phyloP scores from a whole-genome alignment of 2,888 invertebrate species.

The Tipula confusa region DNA sequence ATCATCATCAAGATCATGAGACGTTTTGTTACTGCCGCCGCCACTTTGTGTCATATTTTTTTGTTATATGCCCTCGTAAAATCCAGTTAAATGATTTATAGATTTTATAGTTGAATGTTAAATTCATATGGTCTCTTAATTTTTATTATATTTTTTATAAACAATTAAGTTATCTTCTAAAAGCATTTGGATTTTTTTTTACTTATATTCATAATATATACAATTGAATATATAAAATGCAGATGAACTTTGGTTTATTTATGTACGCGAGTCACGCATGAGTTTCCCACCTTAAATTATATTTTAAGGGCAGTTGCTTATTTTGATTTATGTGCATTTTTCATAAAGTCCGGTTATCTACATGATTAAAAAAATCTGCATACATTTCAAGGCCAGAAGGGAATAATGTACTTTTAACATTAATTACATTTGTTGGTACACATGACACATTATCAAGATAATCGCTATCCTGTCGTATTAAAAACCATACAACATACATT shows the following conservation, averaged over 20 bases:
- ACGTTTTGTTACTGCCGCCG: background rate
- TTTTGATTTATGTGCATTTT: background rate
- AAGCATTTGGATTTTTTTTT: background rate
- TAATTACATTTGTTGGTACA: background rate
- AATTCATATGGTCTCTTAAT: background rate
- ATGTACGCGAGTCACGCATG: background rate
- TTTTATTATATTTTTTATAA: background rate
- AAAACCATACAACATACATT: background rate
- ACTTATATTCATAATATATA: background rate
- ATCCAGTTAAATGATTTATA: background rate
- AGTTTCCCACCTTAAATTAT: background rate
- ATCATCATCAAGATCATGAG: slow-evolving; percentile 1
- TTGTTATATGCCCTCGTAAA: background rate
- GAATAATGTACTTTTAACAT: background rate
- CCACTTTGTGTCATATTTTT: background rate
- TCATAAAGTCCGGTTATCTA: background rate
- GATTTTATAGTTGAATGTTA: background rate
- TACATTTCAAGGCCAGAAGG: background rate
- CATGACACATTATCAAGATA: background rate
- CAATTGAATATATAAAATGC: no score
- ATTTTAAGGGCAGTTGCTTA: background rate
- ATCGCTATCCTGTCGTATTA: slow-evolving; percentile 20
- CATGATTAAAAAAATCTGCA: no score
- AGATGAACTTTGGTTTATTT: background rate
- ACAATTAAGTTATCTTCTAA: background rate